phyloP scores from a whole-genome alignment of 2,113 vertebrate species.

The Xerus inauris region DNA sequence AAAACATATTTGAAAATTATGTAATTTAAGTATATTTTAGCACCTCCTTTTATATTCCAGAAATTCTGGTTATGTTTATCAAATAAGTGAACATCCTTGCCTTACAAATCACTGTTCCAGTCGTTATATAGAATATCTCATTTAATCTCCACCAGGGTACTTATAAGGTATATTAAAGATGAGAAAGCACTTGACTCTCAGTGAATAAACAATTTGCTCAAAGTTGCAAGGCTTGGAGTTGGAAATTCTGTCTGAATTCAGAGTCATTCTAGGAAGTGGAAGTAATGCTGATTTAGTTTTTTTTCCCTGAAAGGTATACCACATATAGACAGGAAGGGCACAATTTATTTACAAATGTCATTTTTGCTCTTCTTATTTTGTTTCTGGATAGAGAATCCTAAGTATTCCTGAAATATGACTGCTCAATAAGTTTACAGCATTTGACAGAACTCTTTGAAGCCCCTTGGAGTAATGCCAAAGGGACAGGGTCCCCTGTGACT shows the following conservation, averaged over 20 bases:
- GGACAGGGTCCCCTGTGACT: slow-evolving; percentile 29
- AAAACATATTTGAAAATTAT: slow-evolving; percentile 32
- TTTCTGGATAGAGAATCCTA: slow-evolving; percentile 27
- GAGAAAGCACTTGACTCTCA: not conserved
- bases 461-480: slow-evolving; percentile 61
- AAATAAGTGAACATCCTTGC: not conserved
- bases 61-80: not conserved
- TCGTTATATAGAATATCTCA: not conserved
- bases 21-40: not conserved
- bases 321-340: not conserved
- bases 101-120: not conserved
- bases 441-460: slow-evolving; percentile 56
- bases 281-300: not conserved
- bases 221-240: not conserved
- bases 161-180: not conserved
- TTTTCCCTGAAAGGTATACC: not conserved
- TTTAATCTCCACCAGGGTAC: not conserved
- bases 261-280: not conserved
- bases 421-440: not conserved
- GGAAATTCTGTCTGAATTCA: not conserved
- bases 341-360: not conserved
- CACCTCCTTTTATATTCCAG: not conserved
- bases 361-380: slow-evolving; percentile 8
- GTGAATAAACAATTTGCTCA: not conserved
- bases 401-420: slow-evolving; percentile 15